Percentiles rank a stretch among this genome's conserved stretches.
These are phyloP conservation scores for Nannobrachium achirus DNA, from an alignment of 2,113 vertebrate species.

Conservation along the genomic window DNA sequence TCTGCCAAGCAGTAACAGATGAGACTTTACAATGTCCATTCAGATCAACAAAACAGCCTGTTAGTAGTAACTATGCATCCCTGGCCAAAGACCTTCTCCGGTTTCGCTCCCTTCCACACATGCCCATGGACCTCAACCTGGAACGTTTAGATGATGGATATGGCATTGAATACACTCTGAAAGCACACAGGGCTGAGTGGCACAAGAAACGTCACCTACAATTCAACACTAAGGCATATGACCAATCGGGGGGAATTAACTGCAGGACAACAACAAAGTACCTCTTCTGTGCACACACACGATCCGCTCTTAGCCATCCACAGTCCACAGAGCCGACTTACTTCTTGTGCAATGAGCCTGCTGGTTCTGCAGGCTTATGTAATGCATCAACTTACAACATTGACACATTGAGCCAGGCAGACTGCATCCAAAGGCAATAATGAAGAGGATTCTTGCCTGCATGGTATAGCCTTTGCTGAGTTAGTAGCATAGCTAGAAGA, in stretches of 20 bases:
- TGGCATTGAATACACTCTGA: too few species aligned
- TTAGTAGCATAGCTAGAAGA: background rate
- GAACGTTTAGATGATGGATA: background rate
- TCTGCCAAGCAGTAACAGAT: too few species aligned
- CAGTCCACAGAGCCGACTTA: constrained; percentile 6
- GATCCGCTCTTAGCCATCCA: too few species aligned
- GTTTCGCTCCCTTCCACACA: constrained; percentile 2
- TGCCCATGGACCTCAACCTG: background rate
- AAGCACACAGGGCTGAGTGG: too few species aligned
- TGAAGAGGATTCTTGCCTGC: background rate
- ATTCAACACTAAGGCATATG: too few species aligned
- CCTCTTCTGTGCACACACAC: background rate
- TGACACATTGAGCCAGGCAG: constrained; percentile 1
- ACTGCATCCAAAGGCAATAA: background rate
- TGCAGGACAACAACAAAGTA: constrained; percentile 8
- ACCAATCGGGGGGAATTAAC: background rate
- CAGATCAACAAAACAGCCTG: too few species aligned
- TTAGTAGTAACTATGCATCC: constrained; percentile 1
- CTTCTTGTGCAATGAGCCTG: constrained; percentile 10
- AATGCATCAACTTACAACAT: too few species aligned
- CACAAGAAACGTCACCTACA: too few species aligned
- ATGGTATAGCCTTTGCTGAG: constrained; percentile 1
- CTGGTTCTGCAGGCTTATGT: background rate
- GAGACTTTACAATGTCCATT: too few species aligned
- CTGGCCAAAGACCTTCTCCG: background rate